Base-by-base conservation (phyloP, 2,888 invertebrate genomes). In the Pseudococcus viburni region DNA sequence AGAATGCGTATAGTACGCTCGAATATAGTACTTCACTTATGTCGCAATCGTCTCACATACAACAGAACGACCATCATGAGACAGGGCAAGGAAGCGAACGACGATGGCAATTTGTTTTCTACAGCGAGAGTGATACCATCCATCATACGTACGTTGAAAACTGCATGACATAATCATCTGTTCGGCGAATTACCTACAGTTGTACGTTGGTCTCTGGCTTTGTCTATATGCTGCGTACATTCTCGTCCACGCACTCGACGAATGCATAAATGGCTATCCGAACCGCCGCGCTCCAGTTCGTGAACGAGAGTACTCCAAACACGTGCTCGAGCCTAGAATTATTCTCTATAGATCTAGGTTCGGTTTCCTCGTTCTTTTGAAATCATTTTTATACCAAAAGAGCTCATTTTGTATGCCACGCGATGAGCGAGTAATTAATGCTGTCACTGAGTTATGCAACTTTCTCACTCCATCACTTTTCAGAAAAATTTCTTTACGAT, bases 91-190 rank as follows among this genome's bases (percentile, higher is more conserved):
- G 64, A 64, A 64, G 64, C 1, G 64, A 64, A 64, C 64, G 64
- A 64, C 64, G 64, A 64, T 64, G 64, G 73, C 33, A 73, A 73
- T 73, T 73, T 73, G 73, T 33, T 73, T 33, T 33, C 12, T 59
- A 22, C 19, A 85, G 85, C 39, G 59, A 85, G 59, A 85, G 85
- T 85, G 85, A 85, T 85, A 85, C 33, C 26, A 59, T 85, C 85
- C 85, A 85, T 85, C 85, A 85, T 59, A 85, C 55, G 39, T 15
- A 85, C 85, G 84, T 84, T 84, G 19, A 64, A 22, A 64, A 64
- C 64, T 22, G 19, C 48, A 84, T 84, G 84, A 84, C 48, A 84
- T 84, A 84, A 84, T 84, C 84, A 51, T 84, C 84, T 64, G 64
- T 64, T 64, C 64, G 64, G 64, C 64, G 64, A 64, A 64, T 64